Evolutionary conservation across 64 coral and sea anemone species (phyloP).

Genomic region (Stichodactyla helianthus): DNA sequence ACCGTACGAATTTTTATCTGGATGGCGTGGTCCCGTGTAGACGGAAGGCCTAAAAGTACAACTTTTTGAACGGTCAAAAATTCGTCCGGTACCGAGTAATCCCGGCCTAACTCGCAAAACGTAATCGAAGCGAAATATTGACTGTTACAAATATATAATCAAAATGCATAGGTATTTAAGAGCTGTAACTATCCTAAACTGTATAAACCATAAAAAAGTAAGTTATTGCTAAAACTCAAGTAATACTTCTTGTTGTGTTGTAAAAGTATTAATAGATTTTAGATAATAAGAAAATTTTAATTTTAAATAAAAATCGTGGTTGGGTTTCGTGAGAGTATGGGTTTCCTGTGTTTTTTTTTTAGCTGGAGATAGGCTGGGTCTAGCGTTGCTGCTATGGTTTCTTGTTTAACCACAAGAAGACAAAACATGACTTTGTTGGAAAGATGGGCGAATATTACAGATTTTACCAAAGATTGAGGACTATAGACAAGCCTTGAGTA

Average conservation of each 20-base stretch:
- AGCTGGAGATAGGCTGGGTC: background rate
- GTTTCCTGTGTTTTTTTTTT: background rate
- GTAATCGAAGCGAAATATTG: no score
- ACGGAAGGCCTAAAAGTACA: no score
- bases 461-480: background rate
- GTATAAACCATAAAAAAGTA: background rate
- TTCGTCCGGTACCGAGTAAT: no score
- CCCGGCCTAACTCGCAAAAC: no score
- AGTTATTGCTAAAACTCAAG: background rate
- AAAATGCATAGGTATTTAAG: background rate
- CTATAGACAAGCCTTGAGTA: background rate
- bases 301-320: background rate
- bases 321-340: background rate
- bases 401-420: conserved; percentile 19
- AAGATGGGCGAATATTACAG: background rate
- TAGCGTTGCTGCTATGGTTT: conserved; percentile 29
- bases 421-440: conserved; percentile 6
- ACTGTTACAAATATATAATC: no score
- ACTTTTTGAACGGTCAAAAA: no score
- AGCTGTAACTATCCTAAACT: background rate
- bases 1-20: no score
- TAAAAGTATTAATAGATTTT: background rate
- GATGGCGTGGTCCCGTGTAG: no score
- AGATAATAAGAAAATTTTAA: background rate
- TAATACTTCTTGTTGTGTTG: background rate